These are phyloP conservation scores for Melopsittacus undulatus DNA, from an alignment of 2,797 vertebrate species.

Conservation along the genomic window DNA sequence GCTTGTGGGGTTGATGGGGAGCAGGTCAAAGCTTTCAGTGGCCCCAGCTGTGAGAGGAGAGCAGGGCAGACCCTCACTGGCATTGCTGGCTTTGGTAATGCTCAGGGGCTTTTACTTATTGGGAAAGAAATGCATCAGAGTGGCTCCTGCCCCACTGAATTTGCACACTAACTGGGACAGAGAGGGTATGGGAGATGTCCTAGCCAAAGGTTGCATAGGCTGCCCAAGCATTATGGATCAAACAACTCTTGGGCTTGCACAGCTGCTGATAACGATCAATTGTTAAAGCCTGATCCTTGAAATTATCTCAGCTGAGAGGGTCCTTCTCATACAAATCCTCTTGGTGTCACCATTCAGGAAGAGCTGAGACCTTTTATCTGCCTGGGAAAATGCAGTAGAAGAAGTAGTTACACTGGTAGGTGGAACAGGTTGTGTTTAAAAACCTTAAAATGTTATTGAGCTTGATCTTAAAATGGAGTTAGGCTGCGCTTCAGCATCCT, in stretches of 20 bases:
- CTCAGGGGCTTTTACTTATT: not conserved
- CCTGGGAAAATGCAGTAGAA: not conserved
- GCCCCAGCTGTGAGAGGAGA: not conserved
- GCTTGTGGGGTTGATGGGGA: not conserved
- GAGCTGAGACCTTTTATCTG: not conserved
- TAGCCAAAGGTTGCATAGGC: not conserved
- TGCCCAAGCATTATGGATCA: fast-evolving
- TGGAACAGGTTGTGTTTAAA: not conserved
- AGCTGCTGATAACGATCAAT: not conserved
- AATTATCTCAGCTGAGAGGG: not conserved
- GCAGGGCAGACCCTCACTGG: not conserved
- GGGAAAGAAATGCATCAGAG: fast-evolving
- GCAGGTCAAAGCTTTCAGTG: not conserved
- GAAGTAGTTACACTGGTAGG: not conserved
- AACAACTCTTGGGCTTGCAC: not conserved
- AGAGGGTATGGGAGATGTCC: not conserved
- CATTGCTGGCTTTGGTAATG: not conserved
- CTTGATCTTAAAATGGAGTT: not conserved
- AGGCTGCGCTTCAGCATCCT: not conserved
- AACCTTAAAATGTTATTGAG: not conserved
- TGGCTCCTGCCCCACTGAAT: not conserved
- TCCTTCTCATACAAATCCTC: not conserved
- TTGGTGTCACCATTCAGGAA: not conserved
- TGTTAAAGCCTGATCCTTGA: not conserved
- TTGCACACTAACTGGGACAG: not conserved